phyloP scores from a whole-genome alignment of 2,113 vertebrate genomes.

The Zeus faber region DNA sequence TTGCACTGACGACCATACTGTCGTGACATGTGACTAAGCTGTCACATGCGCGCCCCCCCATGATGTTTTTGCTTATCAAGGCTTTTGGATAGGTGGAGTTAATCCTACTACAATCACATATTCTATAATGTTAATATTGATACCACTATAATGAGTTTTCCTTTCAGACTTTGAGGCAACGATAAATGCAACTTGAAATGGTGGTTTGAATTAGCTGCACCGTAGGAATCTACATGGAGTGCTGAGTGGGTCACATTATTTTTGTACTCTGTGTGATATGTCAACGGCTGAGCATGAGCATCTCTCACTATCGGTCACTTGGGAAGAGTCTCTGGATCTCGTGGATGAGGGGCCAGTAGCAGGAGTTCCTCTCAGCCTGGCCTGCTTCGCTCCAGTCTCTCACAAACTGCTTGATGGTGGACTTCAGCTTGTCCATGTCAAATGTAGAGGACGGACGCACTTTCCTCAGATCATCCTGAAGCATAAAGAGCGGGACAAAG shows the following conservation, averaged over 20 bases:
- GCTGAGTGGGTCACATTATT: too few species aligned
- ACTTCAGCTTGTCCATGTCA: conserved; percentile 99
- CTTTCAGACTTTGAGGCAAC: too few species aligned
- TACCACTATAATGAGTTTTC: too few species aligned
- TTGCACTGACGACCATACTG: too few species aligned
- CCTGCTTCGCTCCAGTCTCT: conserved; percentile 96
- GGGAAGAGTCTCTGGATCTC: conserved; percentile 93
- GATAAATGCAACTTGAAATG: background rate
- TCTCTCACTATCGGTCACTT: conserved; percentile 85
- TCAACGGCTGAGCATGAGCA: conserved; percentile 1
- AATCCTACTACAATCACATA: too few species aligned
- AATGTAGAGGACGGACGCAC: conserved; percentile 89
- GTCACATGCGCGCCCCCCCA: too few species aligned
- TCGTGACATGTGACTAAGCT: too few species aligned
- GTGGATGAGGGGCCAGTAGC: conserved; percentile 91
- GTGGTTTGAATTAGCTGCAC: background rate
- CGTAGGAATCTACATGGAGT: background rate
- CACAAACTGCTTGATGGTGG: conserved; percentile 97
- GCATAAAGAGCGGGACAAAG: background rate
- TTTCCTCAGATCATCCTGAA: conserved; percentile 73
- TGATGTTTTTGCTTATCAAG: too few species aligned
- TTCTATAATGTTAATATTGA: too few species aligned
- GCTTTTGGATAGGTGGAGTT: too few species aligned
- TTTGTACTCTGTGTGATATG: too few species aligned
- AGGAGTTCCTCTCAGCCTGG: conserved; percentile 88